Evolutionary conservation across 2,113 vertebrate species (phyloP), one percentile per base, ranked within the genome.

Genomic region (Pardalotus punctatus): DNA sequence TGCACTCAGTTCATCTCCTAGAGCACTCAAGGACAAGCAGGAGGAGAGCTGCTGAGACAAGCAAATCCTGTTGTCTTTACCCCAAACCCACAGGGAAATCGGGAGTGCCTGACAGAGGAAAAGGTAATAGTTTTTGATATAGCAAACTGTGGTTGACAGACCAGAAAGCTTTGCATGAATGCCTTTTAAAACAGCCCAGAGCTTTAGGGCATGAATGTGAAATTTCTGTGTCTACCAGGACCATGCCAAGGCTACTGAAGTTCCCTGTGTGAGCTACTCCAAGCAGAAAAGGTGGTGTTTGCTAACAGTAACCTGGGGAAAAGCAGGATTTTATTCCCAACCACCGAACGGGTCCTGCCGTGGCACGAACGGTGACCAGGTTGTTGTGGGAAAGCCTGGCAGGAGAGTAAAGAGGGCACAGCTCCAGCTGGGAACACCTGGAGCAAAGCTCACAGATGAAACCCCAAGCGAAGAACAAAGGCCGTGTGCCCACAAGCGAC

Each of bases 91-190:
- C 18, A 54, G 74, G 92, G 82, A 88, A 88, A 82, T 42, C 0
- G 28, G 79, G 74, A 61, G 33, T 74, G 60, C 47, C 81, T 85
- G 78, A 76, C 57, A 56, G 81, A 89, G 54, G 50, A 54, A 80
- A 94, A 88, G 66, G 71, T 40, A 79, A 70, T 80, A 45, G 36
- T 61, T 88, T 90, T 70, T 93, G 82, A 86, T 92, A 86, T 0
- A 88, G 71, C 45, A 29, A 77, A 66, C 90, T 4, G 38, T 14
- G 60, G 79, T 58, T 92, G 86, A 70, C 67, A 95, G 82, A 94
- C 82, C 88, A 95, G 92, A 93, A 95, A 81, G n/a, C 62, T 95
- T 95, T 92, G 88, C 96, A 94, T 92, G 96, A 57, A 72, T 13
- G 36, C 54, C 36, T 77, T 86, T 51, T 48, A 24, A 82, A 85